A percentile compares a stretch with the other conserved stretches of the same genome.
Conservation (phyloP, 2,113 vertebrate genomes). For the Loxodonta africana region DNA sequence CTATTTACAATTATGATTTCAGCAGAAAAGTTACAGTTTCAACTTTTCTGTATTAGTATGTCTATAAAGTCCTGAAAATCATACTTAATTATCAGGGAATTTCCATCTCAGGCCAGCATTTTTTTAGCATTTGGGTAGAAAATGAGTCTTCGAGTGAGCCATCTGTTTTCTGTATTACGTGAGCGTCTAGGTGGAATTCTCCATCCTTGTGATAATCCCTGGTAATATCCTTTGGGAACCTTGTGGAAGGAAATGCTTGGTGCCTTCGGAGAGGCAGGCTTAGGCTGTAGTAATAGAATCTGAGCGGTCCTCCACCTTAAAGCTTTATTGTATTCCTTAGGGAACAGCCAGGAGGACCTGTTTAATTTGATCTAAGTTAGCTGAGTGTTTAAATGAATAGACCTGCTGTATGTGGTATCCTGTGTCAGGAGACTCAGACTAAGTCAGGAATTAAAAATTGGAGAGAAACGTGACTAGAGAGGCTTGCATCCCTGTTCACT, state of each 20-base stretch:
- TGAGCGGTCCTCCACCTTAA: not conserved
- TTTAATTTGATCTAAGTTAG: constrained; percentile 39
- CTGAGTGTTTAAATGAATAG: constrained; percentile 28
- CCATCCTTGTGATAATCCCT: constrained; percentile 61
- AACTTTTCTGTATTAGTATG: not conserved
- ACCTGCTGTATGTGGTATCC: constrained; percentile 10
- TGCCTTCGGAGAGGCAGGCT: constrained; percentile 30
- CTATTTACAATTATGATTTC: constrained; percentile 58
- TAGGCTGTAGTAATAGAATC: not conserved
- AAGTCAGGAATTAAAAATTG: constrained; percentile 56
- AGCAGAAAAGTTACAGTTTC: constrained; percentile 68
- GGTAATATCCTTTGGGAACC: constrained; percentile 62
- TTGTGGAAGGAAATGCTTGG: constrained; percentile 21
- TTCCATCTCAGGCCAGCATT: constrained; percentile 45
- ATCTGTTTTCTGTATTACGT: constrained; percentile 75
- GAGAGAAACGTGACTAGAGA: not conserved
- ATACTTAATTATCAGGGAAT: constrained; percentile 28
- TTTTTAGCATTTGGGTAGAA: constrained; percentile 77
- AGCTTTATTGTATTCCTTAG: constrained; percentile 16
- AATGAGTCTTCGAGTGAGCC: constrained; percentile 50
- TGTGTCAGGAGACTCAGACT: not conserved
- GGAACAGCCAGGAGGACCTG: not conserved
- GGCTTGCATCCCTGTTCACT: not conserved
- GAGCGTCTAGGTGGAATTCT: constrained; percentile 68
- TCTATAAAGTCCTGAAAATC: constrained; percentile 48